Evolutionary conservation across 2,113 vertebrate genomes (phyloP).

Genomic region (Cavia aperea): DNA sequence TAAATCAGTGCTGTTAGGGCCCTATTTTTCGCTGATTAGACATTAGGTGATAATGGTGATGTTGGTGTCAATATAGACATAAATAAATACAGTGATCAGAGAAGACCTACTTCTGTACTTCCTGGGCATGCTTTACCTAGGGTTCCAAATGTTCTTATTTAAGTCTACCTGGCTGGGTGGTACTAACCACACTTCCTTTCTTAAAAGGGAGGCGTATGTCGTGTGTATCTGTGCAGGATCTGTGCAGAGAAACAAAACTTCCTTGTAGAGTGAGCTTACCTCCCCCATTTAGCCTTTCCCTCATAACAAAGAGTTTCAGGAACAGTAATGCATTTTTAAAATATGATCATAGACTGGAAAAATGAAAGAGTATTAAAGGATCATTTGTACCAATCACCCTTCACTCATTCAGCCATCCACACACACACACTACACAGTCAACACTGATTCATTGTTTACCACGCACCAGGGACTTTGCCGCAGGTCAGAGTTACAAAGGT

Average conservation of each 20-base stretch:
- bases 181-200: neutral
- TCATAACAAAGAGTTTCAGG: neutral
- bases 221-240: neutral
- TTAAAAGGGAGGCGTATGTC: neutral
- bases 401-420: too few species aligned
- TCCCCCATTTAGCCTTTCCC: neutral
- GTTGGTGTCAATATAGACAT: neutral
- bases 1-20: neutral
- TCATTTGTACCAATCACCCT: neutral
- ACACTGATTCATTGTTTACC: neutral
- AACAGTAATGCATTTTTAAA: neutral
- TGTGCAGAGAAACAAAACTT: neutral
- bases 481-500: neutral
- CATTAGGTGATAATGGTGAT: neutral
- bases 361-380: neutral
- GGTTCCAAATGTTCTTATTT: slow-evolving; percentile 1
- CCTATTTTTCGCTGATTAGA: neutral
- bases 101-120: neutral
- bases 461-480: neutral
- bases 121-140: neutral
- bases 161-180: neutral
- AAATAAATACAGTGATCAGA: neutral
- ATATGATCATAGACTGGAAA: neutral
- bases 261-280: neutral
- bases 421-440: neutral